phyloP scores from a whole-genome alignment of 30 jellyfish, hydroid and myxozoan genomes.

The Aurelia aurita region DNA sequence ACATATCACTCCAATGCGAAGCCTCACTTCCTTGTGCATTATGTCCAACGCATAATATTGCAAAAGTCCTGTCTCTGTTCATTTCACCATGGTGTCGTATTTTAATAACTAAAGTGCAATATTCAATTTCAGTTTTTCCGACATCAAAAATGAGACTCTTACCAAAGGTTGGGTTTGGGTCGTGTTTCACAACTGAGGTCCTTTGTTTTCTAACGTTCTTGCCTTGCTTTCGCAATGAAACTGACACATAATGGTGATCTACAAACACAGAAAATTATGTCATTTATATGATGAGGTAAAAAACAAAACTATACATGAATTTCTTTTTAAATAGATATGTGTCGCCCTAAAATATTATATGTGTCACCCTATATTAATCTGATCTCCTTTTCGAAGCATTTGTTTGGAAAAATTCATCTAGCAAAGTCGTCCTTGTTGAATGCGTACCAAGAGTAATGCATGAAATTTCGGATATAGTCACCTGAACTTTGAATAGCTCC shows the following conservation, averaged over 20 bases:
- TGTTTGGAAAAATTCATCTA: too few relatives aligned
- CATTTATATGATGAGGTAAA: background rate
- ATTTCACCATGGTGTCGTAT: constrained; percentile 94
- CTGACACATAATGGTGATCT: constrained; percentile 97
- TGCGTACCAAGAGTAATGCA: too few relatives aligned
- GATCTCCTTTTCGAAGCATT: too few relatives aligned
- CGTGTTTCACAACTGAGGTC: constrained; percentile 96
- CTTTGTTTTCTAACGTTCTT: constrained; percentile 80
- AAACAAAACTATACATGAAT: background rate
- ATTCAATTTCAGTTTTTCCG: constrained; percentile 63
- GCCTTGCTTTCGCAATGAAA: constrained; percentile 85
- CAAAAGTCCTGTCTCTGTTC: constrained; percentile 94
- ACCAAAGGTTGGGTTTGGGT: constrained; percentile 94
- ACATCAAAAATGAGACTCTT: constrained; percentile 86
- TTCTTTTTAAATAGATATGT: too few relatives aligned
- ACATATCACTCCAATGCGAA: constrained; percentile 97
- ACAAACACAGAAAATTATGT: background rate
- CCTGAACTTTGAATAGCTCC: too few relatives aligned
- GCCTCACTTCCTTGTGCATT: constrained; percentile 89
- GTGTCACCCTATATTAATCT: too few relatives aligned
- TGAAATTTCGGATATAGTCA: too few relatives aligned
- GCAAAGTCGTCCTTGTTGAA: too few relatives aligned
- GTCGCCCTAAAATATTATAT: background rate
- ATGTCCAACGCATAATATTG: constrained; percentile 86
- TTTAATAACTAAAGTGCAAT: constrained; percentile 84